phyloP scores from a whole-genome alignment of 1,140 invertebrate species.

The Harpegnathos saltator region DNA sequence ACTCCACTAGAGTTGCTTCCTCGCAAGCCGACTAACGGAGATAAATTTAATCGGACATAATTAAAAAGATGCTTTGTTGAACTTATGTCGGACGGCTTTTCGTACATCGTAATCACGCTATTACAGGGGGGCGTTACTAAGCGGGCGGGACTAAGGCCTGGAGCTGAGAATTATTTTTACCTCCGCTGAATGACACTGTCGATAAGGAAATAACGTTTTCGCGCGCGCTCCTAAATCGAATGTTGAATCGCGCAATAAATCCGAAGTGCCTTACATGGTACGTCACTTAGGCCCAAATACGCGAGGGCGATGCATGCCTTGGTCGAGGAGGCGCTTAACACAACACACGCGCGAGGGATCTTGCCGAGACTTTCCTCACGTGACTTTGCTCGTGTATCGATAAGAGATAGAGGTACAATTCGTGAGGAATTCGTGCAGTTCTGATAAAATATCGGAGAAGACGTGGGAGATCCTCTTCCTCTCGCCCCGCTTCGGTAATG shows the following conservation, averaged over 20 bases:
- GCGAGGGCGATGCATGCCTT: conserved; percentile 63
- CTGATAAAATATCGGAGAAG: no score
- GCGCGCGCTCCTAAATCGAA: conserved; percentile 47
- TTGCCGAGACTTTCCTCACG: neutral
- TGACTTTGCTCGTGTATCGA: neutral
- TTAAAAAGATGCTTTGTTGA: no score
- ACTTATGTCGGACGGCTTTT: no score
- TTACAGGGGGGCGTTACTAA: neutral
- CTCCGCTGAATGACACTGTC: neutral
- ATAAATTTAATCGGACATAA: no score
- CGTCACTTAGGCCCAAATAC: conserved; percentile 75
- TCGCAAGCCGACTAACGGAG: no score
- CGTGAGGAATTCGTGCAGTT: neutral
- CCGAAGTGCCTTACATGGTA: conserved; percentile 74
- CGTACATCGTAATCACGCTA: neutral
- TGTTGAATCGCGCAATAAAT: conserved; percentile 77
- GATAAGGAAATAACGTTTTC: conserved; percentile 9
- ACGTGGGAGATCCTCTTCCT: no score
- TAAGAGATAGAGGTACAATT: neutral
- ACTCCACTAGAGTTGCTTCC: no score
- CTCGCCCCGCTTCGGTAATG: no score
- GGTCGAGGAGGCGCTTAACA: neutral
- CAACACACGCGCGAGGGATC: conserved; percentile 6
- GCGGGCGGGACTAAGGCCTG: neutral
- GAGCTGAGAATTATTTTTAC: neutral